Evolutionary conservation across 1,140 invertebrate genomes (phyloP).

Genomic region (Magallana gigas): DNA sequence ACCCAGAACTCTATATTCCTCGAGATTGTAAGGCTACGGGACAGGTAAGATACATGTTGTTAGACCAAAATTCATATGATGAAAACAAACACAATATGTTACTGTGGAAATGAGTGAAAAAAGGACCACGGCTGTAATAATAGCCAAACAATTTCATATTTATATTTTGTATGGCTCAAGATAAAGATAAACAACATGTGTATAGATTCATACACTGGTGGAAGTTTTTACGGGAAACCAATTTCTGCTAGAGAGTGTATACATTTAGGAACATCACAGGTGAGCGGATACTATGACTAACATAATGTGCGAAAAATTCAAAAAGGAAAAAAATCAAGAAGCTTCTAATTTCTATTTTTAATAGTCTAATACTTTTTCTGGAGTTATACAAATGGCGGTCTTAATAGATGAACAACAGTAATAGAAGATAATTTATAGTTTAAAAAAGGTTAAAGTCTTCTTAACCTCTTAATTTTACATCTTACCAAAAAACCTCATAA

Average conservation of each 20-base stretch:
- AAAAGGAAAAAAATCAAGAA: too few relatives aligned
- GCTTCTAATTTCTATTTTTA: too few relatives aligned
- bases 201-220: neutral
- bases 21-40: constrained; percentile 60
- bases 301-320: too few relatives aligned
- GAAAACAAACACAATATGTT: too few relatives aligned
- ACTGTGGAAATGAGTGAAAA: too few relatives aligned
- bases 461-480: too few relatives aligned
- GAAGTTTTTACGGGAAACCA: constrained; percentile 1
- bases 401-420: neutral
- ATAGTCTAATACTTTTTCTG: neutral
- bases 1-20: constrained; percentile 89
- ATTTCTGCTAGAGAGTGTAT: constrained; percentile 1
- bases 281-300: neutral
- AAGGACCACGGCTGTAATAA: too few relatives aligned
- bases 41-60: constrained; percentile 60
- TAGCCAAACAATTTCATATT: too few relatives aligned
- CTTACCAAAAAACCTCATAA: neutral
- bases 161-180: neutral
- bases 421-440: too few relatives aligned
- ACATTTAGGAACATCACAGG: neutral
- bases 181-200: neutral
- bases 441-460: too few relatives aligned
- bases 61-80: too few relatives aligned
- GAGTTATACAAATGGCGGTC: neutral